These are phyloP conservation scores for Drosophila bunnanda DNA, from an alignment of 2,888 invertebrate genomes.

Conservation along the genomic window DNA sequence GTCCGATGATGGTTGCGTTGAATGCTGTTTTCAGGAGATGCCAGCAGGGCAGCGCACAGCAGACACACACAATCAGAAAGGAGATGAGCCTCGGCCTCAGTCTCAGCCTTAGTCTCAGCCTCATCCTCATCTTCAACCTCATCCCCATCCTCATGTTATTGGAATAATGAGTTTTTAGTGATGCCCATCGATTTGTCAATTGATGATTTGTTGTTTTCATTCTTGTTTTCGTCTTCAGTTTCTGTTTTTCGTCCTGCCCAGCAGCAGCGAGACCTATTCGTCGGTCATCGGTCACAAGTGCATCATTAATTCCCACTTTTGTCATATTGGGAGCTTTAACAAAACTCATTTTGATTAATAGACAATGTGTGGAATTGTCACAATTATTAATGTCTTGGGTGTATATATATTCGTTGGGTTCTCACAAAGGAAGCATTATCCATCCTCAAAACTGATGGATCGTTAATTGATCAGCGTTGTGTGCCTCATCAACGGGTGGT, in stretches of 20 bases:
- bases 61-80: neutral
- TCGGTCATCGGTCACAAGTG: conserved; percentile 7
- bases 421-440: neutral
- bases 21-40: conserved; percentile 23
- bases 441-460: neutral
- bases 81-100: conserved; percentile 52
- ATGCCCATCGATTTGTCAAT: conserved; percentile 81
- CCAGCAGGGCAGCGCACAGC: conserved; percentile 16
- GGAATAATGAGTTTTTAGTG: conserved; percentile 80
- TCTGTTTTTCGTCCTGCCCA: neutral
- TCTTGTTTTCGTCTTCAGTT: conserved; percentile 15
- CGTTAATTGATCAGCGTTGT: conserved; percentile 6
- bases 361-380: conserved; percentile 31
- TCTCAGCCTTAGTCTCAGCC: conserved; percentile 63
- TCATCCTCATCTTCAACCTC: conserved; percentile 72
- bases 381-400: conserved; percentile 24
- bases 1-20: conserved; percentile 60
- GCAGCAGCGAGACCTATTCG: neutral
- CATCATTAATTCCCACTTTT: conserved; percentile 77
- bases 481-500: conserved; percentile 1
- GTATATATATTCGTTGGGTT: neutral
- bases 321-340: conserved; percentile 74
- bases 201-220: conserved; percentile 76
- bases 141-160: conserved; percentile 75
- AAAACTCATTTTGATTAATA: conserved; percentile 65